Base-by-base conservation (phyloP, 1,140 invertebrate species). In the Hyposmocoma kahamanoa region DNA sequence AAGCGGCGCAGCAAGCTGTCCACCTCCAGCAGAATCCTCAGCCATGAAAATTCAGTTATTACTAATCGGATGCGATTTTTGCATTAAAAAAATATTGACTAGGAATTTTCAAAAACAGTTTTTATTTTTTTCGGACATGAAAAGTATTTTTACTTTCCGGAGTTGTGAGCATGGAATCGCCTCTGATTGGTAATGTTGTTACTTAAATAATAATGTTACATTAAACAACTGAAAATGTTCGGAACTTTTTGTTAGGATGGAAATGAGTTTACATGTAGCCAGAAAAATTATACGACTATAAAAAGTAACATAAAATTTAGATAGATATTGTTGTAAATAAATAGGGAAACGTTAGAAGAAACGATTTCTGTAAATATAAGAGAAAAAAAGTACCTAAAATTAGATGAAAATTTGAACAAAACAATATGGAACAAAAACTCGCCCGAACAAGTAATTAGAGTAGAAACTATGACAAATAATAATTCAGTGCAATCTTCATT, bases 21-120 rank as follows among this genome's bases (percentile, higher is more conserved):
- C 81, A 84, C 56, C 74, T 86, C 45, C 84, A 87, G 39, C 83
- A 87, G 53, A 84, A 80, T 53, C 74, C 84, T 63, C 86, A 87
- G 58, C 84, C 86, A 84, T 87, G 86, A 87, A 85, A 86, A 73
- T 87, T 85, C 69, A 85, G 67, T 73, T 87, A 86, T 86, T 87
- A 87, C 86, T 87, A 87, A 87, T 86, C 81, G 75, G 73, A 87
- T 60, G 77, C 83, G 80, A 81, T 83, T 81, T 83, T 73, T 44
- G 32, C 42, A 8, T 21, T 20, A 55, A 50, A 45, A 42, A 52
- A 48, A 20, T 47, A 47, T 49, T 42, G 20, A 51, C 30, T 47
- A 49, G 50, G 36, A 47, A 51, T 20, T 15, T 2, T 26, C 51
- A 56, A 47, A 48, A 56, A 30, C 39, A 54, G 26, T 44, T 56